A percentile compares a stretch with the other conserved stretches of the same genome.
Conservation (phyloP, 2,113 vertebrate species). For the Cyprinodon brontotheroides region DNA sequence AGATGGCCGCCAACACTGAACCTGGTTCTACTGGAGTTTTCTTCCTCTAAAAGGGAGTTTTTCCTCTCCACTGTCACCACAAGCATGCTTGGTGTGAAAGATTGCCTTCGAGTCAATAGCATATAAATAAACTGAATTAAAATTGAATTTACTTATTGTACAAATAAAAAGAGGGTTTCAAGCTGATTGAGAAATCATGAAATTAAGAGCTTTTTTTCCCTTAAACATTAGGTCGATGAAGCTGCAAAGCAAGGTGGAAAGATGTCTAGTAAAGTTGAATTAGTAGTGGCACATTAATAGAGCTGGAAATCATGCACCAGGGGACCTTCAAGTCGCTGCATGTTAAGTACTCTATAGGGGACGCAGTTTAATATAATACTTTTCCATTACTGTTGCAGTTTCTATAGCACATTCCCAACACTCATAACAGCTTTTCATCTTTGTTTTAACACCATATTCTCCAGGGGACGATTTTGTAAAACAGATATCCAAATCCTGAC, state of each 20-base stretch:
- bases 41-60: too few species aligned
- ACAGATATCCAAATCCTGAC: not conserved
- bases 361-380: slow-evolving; percentile 22
- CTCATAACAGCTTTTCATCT: slow-evolving; percentile 39
- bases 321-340: slow-evolving; percentile 50
- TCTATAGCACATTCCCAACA: slow-evolving; percentile 28
- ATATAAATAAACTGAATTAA: too few species aligned
- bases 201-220: too few species aligned
- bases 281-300: slow-evolving; percentile 11
- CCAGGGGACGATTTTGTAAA: not conserved
- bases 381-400: slow-evolving; percentile 26
- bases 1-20: too few species aligned
- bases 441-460: slow-evolving; percentile 2
- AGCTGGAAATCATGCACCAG: slow-evolving; percentile 26
- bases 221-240: too few species aligned
- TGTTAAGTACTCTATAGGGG: slow-evolving; percentile 47
- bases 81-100: too few species aligned
- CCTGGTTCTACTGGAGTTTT: too few species aligned
- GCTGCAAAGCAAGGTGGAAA: not conserved
- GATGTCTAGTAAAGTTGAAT: not conserved
- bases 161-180: too few species aligned
- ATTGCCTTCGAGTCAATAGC: too few species aligned
- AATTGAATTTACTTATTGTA: too few species aligned
- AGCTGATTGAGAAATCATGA: too few species aligned
- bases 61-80: too few species aligned